These are phyloP conservation scores for Eubasilissa splendida DNA, from an alignment of 2,888 invertebrate species.

Conservation along the genomic window DNA sequence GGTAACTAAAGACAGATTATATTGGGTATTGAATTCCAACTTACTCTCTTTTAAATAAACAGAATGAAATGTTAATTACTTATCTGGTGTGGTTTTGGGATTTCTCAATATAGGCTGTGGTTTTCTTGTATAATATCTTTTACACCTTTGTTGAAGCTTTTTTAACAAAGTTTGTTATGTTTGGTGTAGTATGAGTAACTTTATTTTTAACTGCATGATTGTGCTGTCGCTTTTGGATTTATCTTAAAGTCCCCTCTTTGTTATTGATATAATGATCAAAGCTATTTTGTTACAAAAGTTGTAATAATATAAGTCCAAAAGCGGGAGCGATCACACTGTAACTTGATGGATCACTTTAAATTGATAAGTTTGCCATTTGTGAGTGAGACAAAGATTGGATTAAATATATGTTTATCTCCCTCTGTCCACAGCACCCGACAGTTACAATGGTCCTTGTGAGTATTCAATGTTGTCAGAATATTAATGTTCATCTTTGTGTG, in stretches of 20 bases:
- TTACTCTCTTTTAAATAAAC: slow-evolving; percentile 13
- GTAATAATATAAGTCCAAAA: slow-evolving; percentile 45
- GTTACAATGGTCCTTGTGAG: slow-evolving; percentile 92
- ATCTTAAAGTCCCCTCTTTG: slow-evolving; percentile 23
- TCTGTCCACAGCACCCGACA: slow-evolving; percentile 85
- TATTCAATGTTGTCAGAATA: slow-evolving; percentile 67
- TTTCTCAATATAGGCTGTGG: slow-evolving; percentile 48
- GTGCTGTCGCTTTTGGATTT: slow-evolving; percentile 57
- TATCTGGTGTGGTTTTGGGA: slow-evolving; percentile 47
- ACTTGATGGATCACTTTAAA: neutral
- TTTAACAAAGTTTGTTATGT: slow-evolving; percentile 43
- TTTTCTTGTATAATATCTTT: slow-evolving; percentile 37
- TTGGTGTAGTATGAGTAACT: slow-evolving; percentile 44
- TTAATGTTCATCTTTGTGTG: slow-evolving; percentile 46
- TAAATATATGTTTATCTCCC: slow-evolving; percentile 58
- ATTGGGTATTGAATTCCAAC: slow-evolving; percentile 33
- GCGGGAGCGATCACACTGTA: slow-evolving; percentile 38
- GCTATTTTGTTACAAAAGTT: neutral
- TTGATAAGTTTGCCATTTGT: neutral
- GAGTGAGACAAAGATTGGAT: slow-evolving; percentile 49
- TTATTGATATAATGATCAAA: neutral
- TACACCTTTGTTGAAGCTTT: slow-evolving; percentile 21
- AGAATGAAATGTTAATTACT: neutral
- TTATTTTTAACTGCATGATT: slow-evolving; percentile 53
- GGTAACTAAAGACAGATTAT: slow-evolving; percentile 25